Evolutionary conservation across 2,888 invertebrate genomes (phyloP).

Genomic region (Dolomedes plantarius): DNA sequence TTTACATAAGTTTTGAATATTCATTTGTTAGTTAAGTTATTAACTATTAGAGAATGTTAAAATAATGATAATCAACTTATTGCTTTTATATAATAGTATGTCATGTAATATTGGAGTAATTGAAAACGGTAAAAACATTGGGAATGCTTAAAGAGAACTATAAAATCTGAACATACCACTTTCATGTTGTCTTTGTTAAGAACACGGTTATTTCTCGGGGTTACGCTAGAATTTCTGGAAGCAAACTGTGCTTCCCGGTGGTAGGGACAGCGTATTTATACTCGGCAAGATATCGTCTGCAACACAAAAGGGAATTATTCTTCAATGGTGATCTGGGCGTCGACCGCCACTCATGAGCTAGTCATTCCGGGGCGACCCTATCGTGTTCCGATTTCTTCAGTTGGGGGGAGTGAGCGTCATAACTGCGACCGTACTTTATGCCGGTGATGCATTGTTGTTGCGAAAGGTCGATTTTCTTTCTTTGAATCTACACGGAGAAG

Average conservation of each 20-base stretch:
- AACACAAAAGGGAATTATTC: slow-evolving; percentile 9
- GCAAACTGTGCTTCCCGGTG: background rate
- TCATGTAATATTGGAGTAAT: too few relatives aligned
- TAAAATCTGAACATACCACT: background rate
- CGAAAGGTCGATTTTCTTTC: background rate
- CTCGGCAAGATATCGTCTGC: background rate
- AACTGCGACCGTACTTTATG: slow-evolving; percentile 41
- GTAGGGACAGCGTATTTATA: background rate
- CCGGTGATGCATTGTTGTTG: background rate
- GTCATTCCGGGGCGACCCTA: slow-evolving; percentile 23
- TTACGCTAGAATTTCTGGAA: background rate
- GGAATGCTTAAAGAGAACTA: too few relatives aligned
- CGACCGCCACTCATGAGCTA: slow-evolving; percentile 32
- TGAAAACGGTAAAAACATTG: too few relatives aligned
- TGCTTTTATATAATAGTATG: too few relatives aligned
- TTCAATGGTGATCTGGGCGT: slow-evolving; percentile 40
- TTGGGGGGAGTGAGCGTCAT: slow-evolving; percentile 34
- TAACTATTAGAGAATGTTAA: too few relatives aligned
- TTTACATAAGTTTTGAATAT: too few relatives aligned
- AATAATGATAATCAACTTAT: too few relatives aligned
- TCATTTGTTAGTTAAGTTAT: too few relatives aligned
- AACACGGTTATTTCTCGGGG: background rate
- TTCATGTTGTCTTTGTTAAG: background rate
- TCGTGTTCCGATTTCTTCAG: slow-evolving; percentile 40
- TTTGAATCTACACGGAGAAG: background rate